phyloP scores from a whole-genome alignment of 2,888 invertebrate genomes.

The Formica aserva region DNA sequence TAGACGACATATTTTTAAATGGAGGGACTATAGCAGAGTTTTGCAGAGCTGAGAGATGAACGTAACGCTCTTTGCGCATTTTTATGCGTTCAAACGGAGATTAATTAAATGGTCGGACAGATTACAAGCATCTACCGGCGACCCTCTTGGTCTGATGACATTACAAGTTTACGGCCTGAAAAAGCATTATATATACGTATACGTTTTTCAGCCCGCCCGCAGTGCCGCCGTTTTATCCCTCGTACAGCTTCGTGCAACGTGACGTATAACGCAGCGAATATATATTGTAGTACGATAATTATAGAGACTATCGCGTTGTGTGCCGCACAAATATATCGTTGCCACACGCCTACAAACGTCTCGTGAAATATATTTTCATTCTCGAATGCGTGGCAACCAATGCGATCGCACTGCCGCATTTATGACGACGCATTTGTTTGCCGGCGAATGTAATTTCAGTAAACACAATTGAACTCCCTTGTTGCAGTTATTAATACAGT shows the following conservation, averaged over 20 bases:
- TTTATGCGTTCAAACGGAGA: conserved; percentile 75
- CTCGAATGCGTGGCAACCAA: conserved; percentile 22
- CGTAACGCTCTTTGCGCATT: conserved; percentile 64
- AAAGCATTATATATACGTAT: conserved; percentile 66
- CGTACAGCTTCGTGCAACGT: conserved; percentile 15
- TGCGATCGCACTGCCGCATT: conserved; percentile 21
- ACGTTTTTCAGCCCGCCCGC: conserved; percentile 7
- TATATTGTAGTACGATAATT: conserved; percentile 65
- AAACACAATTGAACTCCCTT: conserved; percentile 49
- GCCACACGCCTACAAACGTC: conserved; percentile 27
- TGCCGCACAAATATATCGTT: conserved; percentile 52
- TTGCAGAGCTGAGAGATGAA: background rate
- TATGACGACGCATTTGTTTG: conserved; percentile 40
- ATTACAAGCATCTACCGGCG: conserved; percentile 78
- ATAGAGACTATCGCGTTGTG: conserved; percentile 58
- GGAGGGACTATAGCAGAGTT: background rate
- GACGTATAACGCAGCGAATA: conserved; percentile 8
- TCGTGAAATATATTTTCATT: conserved; percentile 57
- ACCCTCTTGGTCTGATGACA: conserved; percentile 75
- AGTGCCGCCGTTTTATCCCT: conserved; percentile 25
- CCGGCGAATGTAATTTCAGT: conserved; percentile 50
- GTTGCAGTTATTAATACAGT: conserved; percentile 45
- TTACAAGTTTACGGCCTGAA: conserved; percentile 81
- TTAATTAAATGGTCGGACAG: conserved; percentile 83
- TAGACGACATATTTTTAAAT: conserved; percentile 19